Base-by-base conservation (phyloP, 2,888 invertebrate genomes). In the Tethea ocularis region DNA sequence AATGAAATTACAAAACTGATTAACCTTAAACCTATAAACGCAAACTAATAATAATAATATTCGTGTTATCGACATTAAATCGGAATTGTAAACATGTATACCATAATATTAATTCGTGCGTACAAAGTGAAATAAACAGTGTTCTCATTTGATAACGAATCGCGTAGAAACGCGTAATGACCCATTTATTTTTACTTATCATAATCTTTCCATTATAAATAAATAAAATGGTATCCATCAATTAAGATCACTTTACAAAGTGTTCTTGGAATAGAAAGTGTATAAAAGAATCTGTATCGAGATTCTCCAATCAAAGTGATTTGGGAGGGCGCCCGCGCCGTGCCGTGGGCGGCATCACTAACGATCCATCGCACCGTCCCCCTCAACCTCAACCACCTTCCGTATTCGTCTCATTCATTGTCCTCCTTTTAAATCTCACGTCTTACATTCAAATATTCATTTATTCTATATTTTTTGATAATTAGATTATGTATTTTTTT, bases 281-380 rank as follows among this genome's bases (percentile, higher is more conserved):
- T 56, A 59, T 54, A 56, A 38, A 53, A 53, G 46, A 58, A 61
- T 62, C 26, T 60, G 63, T 61, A 67, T 62, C 55, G 58, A 56
- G 63, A 66, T 68, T 62, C 61, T 67, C 63, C 71, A 67, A 71
- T 75, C 74, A 70, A 69, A 69, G 69, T 64, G 68, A 67, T 72
- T 70, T 63, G 63, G 65, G 63, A 55, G 60, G 59, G 58, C 58
- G 57, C 26, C 60, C 52, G 51, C 56, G 15, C 17, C 26, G 24
- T 24, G 58, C 61, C 63, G 62, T 63, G 69, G 62, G 66, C 62
- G 57, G 69, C 62, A 64, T 26, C 62, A 57, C 64, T 58, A 63
- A 67, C 64, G 68, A 62, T 66, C 61, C 64, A 63, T 62, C 69
- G 69, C 73, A 69, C 69, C 67, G n/a, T n/a, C n/a, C n/a, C n/a